Percentiles rank a stretch among this genome's conserved stretches.
phyloP scores from a whole-genome alignment of 2,113 vertebrate genomes.

The Microtus oregoni region DNA sequence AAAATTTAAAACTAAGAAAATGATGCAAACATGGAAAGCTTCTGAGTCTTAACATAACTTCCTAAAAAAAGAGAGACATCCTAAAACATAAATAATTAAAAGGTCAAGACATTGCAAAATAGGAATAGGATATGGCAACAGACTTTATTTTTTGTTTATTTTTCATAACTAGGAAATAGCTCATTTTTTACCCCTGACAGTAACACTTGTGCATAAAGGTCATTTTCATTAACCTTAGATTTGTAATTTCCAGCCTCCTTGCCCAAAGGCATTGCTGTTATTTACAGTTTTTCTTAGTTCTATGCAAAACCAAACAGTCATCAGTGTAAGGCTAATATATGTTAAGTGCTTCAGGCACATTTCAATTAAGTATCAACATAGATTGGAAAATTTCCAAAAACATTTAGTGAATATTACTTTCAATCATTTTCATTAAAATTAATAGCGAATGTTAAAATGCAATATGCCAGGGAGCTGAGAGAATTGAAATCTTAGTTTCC shows the following conservation, averaged over 20 bases:
- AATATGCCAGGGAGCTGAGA: conserved; percentile 56
- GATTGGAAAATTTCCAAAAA: conserved; percentile 81
- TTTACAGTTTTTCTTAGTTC: conserved; percentile 82
- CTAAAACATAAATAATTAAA: conserved; percentile 21
- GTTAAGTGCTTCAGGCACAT: conserved; percentile 78
- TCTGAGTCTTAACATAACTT: conserved; percentile 46
- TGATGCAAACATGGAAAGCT: not conserved
- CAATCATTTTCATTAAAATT: conserved; percentile 84
- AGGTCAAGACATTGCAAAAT: conserved; percentile 59
- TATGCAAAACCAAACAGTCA: conserved; percentile 78
- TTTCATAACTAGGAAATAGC: conserved; percentile 70
- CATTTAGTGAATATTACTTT: conserved; percentile 80
- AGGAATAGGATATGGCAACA: not conserved
- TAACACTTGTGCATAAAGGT: conserved; percentile 74
- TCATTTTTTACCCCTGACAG: conserved; percentile 71
- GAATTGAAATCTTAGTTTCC: conserved; percentile 72
- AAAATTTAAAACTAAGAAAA: not conserved
- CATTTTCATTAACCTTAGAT: conserved; percentile 81
- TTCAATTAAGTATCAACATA: conserved; percentile 82
- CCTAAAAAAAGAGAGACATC: not conserved
- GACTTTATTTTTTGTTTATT: conserved; percentile 71
- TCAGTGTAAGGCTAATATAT: conserved; percentile 80
- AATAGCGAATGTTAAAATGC: conserved; percentile 80
- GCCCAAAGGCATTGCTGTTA: conserved; percentile 76
- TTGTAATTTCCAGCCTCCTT: conserved; percentile 61